A percentile compares a stretch with the other conserved stretches of the same genome.
phyloP scores from a whole-genome alignment of 2,888 invertebrate genomes.

The Zygogramma bicolorata region DNA sequence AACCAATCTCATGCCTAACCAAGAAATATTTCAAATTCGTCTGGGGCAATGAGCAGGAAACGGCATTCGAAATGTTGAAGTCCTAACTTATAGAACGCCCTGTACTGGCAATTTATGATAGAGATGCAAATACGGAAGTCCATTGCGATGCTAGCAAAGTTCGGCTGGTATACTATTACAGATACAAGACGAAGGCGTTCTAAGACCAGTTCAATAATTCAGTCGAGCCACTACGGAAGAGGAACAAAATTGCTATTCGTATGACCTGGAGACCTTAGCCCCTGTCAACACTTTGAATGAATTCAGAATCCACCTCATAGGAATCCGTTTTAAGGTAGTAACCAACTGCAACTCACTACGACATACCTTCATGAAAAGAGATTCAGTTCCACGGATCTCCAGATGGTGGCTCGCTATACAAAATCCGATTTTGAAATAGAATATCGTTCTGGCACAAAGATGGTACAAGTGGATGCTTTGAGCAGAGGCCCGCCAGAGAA shows the following conservation, averaged over 20 bases:
- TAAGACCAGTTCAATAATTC: constrained; percentile 52
- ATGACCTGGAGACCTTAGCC: constrained; percentile 40
- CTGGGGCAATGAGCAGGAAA: constrained; percentile 32
- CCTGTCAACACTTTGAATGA: constrained; percentile 31
- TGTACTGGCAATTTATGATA: constrained; percentile 43
- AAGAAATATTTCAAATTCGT: constrained; percentile 41
- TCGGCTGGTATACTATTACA: constrained; percentile 53
- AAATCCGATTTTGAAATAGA: too few species aligned
- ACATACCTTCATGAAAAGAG: constrained; percentile 43
- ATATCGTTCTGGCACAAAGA: constrained; percentile 51
- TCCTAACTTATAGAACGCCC: constrained; percentile 35
- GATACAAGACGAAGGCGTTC: constrained; percentile 40
- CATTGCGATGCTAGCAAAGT: too few species aligned
- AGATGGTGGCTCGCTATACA: constrained; percentile 56
- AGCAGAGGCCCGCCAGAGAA: constrained; percentile 37
- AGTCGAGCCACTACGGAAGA: constrained; percentile 34
- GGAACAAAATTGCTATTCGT: constrained; percentile 35
- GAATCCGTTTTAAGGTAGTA: constrained; percentile 38
- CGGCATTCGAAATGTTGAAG: constrained; percentile 32
- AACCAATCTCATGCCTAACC: constrained; percentile 47
- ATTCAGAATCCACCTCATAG: constrained; percentile 37
- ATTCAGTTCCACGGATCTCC: constrained; percentile 52
- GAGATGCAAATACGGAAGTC: constrained; percentile 47
- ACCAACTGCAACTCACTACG: constrained; percentile 49
- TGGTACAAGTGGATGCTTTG: constrained; percentile 54